A percentile compares a stretch with the other conserved stretches of the same genome.
phyloP scores from a whole-genome alignment of 1,140 invertebrate species.

The Eufriesea mexicana region DNA sequence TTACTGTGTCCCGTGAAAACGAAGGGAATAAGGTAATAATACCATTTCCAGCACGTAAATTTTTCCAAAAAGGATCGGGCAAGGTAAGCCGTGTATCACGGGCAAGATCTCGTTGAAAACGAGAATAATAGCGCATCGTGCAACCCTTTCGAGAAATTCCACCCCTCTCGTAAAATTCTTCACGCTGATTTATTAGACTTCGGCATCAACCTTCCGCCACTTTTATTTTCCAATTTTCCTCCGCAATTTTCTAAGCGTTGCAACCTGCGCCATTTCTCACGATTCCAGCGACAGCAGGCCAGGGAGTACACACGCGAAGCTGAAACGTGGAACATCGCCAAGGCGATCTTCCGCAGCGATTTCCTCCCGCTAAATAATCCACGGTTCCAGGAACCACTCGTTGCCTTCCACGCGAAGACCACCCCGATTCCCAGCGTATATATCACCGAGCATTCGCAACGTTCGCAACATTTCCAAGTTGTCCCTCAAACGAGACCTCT shows the following conservation, averaged over 20 bases:
- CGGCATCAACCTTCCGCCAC: not conserved
- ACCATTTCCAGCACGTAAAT: too few relatives aligned
- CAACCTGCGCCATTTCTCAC: not conserved
- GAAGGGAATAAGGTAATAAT: too few relatives aligned
- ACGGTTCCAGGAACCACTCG: not conserved
- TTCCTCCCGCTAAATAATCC: not conserved
- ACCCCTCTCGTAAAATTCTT: not conserved
- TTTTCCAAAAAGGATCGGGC: too few relatives aligned
- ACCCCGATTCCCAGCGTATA: not conserved
- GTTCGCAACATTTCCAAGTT: too few relatives aligned
- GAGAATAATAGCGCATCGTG: not conserved
- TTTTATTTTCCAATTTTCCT: constrained; percentile 7
- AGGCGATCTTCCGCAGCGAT: not conserved
- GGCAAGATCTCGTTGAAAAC: not conserved
- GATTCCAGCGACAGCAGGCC: not conserved
- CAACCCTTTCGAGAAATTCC: not conserved
- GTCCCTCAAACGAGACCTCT: too few relatives aligned
- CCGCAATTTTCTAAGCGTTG: not conserved
- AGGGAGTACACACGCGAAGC: not conserved
- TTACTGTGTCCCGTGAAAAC: too few relatives aligned
- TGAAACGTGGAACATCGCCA: not conserved
- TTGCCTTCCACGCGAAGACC: too few relatives aligned
- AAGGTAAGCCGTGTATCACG: too few relatives aligned
- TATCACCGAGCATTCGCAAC: not conserved
- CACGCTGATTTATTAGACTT: not conserved